Evolutionary conservation across 2,797 vertebrate genomes (phyloP).

Genomic region (Cyclopterus lumpus): DNA sequence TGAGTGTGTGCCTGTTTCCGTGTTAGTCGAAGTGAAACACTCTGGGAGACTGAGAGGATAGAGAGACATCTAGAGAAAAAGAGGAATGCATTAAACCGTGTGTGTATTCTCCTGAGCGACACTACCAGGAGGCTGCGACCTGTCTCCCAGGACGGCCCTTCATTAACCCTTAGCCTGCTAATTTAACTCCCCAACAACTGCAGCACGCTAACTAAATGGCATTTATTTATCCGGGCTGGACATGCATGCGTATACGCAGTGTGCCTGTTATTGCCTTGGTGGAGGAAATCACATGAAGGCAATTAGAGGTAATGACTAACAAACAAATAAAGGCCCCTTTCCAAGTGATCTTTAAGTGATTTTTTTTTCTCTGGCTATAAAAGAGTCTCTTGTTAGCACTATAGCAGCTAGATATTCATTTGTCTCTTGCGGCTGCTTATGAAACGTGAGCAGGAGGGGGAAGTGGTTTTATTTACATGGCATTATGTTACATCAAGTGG

Average conservation of each 20-base stretch:
- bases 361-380: constrained; percentile 57
- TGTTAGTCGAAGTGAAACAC: constrained; percentile 52
- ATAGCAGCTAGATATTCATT: constrained; percentile 66
- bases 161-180: constrained; percentile 78
- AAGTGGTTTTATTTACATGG: constrained; percentile 78
- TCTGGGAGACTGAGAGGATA: constrained; percentile 51
- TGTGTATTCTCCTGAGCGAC: constrained; percentile 65
- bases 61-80: constrained; percentile 56
- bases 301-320: constrained; percentile 53
- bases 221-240: constrained; percentile 72
- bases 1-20: constrained; percentile 31
- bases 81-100: constrained; percentile 64
- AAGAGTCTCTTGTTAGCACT: constrained; percentile 72
- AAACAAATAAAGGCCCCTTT: constrained; percentile 72
- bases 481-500: constrained; percentile 82
- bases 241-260: constrained; percentile 34
- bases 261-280: constrained; percentile 45
- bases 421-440: constrained; percentile 73
- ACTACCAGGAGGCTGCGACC: constrained; percentile 53
- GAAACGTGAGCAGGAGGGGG: constrained; percentile 63
- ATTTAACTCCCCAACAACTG: constrained; percentile 75
- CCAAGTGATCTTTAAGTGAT: constrained; percentile 62
- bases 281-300: constrained; percentile 39
- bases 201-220: constrained; percentile 59
- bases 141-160: constrained; percentile 67